Evolutionary conservation across 2,888 invertebrate genomes (phyloP).

Genomic region (Pollenia amentaria): DNA sequence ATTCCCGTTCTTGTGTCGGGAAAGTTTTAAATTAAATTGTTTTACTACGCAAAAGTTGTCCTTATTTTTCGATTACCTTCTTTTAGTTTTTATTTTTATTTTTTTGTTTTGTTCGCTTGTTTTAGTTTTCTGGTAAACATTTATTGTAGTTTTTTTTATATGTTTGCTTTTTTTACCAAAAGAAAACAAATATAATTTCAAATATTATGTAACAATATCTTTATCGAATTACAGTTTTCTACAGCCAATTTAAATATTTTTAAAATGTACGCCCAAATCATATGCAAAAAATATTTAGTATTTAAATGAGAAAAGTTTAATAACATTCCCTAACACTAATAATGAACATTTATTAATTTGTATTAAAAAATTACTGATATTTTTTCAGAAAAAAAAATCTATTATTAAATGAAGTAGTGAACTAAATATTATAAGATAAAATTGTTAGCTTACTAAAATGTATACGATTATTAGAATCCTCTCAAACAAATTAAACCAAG

Average conservation of each 20-base stretch:
- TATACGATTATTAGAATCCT: conserved; percentile 19
- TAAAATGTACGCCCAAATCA: too few relatives aligned
- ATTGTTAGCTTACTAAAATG: conserved; percentile 45
- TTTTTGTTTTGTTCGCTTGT: conserved; percentile 40
- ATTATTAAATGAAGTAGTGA: too few relatives aligned
- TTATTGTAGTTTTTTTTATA: conserved; percentile 30
- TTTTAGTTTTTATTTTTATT: conserved; percentile 42
- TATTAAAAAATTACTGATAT: too few relatives aligned
- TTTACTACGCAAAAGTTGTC: conserved; percentile 74
- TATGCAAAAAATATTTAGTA: too few relatives aligned
- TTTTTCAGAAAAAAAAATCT: too few relatives aligned
- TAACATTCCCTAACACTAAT: too few relatives aligned
- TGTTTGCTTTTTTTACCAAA: neutral
- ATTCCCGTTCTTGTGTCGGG: conserved; percentile 63
- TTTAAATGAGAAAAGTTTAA: too few relatives aligned
- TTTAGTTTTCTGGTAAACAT: conserved; percentile 21
- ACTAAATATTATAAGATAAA: neutral
- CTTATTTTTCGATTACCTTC: conserved; percentile 72
- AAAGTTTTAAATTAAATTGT: conserved; percentile 77
- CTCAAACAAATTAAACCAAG: too few relatives aligned
- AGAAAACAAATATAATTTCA: neutral
- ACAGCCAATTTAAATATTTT: too few relatives aligned
- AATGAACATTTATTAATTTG: too few relatives aligned
- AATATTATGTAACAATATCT: too few relatives aligned
- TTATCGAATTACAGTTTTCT: too few relatives aligned